These are phyloP conservation scores for Hyphantria cunea DNA, from an alignment of 1,140 invertebrate species.

Conservation along the genomic window DNA sequence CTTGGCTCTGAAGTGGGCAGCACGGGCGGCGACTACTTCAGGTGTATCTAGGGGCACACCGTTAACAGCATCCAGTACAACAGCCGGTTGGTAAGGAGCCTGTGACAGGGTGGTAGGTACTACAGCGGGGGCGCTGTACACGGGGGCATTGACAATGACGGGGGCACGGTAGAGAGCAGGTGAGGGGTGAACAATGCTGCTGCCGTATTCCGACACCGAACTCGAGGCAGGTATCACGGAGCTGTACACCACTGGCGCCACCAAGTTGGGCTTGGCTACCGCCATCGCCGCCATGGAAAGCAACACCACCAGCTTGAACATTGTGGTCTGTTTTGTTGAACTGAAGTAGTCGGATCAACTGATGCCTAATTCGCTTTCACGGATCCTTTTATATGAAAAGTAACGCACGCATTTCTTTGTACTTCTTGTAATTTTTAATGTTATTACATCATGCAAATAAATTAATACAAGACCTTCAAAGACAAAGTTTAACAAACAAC, in stretches of 20 bases:
- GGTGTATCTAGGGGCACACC: constrained; percentile 76
- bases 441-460: no score
- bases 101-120: constrained; percentile 61
- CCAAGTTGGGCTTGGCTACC: constrained; percentile 67
- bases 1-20: constrained; percentile 73
- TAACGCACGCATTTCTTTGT: no score
- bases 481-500: no score
- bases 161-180: constrained; percentile 36
- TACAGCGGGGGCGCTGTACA: no score
- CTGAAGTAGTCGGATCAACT: constrained; percentile 61
- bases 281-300: constrained; percentile 66
- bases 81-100: constrained; percentile 64
- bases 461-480: no score
- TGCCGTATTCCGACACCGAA: constrained; percentile 71
- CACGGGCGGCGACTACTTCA: constrained; percentile 76
- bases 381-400: constrained; percentile 60
- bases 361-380: constrained; percentile 47
- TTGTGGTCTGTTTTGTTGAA: constrained; percentile 78
- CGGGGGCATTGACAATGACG: background rate
- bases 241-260: constrained; percentile 62
- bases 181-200: constrained; percentile 60
- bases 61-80: constrained; percentile 61
- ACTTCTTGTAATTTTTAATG: no score
- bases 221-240: constrained; percentile 36
- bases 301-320: constrained; percentile 78